Base-by-base conservation (phyloP, 2,113 vertebrate genomes). In the Corythornis madagascariensis region DNA sequence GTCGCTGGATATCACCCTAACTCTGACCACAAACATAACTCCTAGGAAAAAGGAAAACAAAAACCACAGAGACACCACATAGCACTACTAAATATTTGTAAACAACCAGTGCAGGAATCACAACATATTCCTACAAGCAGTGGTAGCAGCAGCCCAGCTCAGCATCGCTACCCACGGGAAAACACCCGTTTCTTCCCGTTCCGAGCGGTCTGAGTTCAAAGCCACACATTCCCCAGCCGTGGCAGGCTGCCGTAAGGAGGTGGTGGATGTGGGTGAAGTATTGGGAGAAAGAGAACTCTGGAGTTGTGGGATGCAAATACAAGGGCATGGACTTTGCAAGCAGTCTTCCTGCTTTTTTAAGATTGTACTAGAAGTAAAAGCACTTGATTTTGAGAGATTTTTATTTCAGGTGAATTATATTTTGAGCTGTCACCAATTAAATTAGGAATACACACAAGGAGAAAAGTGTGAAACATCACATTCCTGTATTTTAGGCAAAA, bases 11-110 rank as follows among this genome's bases (percentile, higher is more conserved):
- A 72, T 66, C 89, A 91, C 92, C 92, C 83, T 25, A 91, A 74
- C 76, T 80, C 90, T 70, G 72, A 93, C 85, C 92, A 81, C 82
- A 95, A 74, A 91, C 69, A 17, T n/a, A 88, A 94, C 63, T 92
- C 92, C 79, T 38, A 33, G 55, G 72, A 56, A 80, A 81, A 80
- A 67, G 48, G 33, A 56, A 85, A 82, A 64, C 66, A 84, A 61
- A 71, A 64, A 4, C 78, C 59, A 70, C 47, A 77, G 38, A 42
- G 33, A 28, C 59, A 47, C 64, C 60, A 9, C 22, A 19, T 16
- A 55, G 38, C 14, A 1, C 50, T 28, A 53, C 69, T 14, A 38
- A 85, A 28, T 69, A 85, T 70, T 40, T 76, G 90, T 75, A 84
- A 93, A 91, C 78, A 82, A 57, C 19, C 42, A 20, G 45, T 0